These are phyloP conservation scores for Campylomormyrus numenius DNA, from an alignment of 2,113 vertebrate genomes.

Conservation along the genomic window DNA sequence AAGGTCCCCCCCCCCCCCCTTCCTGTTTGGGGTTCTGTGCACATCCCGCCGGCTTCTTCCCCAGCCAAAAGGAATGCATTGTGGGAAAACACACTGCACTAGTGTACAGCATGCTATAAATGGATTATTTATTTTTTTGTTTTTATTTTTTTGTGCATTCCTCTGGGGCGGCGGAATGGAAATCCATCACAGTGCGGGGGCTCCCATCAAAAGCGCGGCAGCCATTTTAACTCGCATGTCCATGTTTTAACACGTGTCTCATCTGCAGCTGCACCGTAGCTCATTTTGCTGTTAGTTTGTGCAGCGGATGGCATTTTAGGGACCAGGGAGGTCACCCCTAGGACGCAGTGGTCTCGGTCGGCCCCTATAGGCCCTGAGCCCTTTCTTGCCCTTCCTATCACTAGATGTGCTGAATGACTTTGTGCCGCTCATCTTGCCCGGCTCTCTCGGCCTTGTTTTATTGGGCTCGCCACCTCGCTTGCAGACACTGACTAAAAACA, in stretches of 20 bases:
- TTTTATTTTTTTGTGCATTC: conserved; percentile 24
- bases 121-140: conserved; percentile 1
- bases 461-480: not conserved
- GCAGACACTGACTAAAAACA: not conserved
- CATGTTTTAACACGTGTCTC: not conserved
- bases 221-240: conserved; percentile 7
- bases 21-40: not conserved
- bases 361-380: not conserved
- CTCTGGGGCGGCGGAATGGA: conserved; percentile 28
- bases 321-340: not conserved
- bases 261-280: not conserved
- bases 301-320: not conserved
- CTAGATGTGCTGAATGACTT: not conserved
- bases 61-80: conserved; percentile 23
- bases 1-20: conserved; percentile 18
- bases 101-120: conserved; percentile 24
- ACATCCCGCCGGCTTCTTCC: not conserved
- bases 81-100: conserved; percentile 10
- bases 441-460: not conserved
- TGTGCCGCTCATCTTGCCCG: not conserved
- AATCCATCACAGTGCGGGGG: conserved; percentile 13
- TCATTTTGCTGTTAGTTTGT: not conserved
- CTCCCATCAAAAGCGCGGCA: conserved; percentile 22
- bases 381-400: not conserved
- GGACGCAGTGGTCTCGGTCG: not conserved